Base-by-base conservation (phyloP, 2,797 vertebrate genomes). In the Oreochromis mossambicus region DNA sequence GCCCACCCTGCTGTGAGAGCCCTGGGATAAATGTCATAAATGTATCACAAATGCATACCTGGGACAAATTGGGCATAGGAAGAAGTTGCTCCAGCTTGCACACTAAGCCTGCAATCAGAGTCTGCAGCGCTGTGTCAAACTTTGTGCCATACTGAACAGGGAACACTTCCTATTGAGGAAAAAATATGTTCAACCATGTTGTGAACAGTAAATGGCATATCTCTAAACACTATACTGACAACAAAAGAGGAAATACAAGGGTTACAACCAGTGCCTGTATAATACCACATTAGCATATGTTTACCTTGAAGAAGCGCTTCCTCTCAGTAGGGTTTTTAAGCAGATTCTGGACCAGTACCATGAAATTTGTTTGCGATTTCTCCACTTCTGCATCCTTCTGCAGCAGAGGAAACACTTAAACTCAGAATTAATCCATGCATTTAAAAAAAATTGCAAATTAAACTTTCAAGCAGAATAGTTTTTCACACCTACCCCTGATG, bases 61-160 rank as follows among this genome's bases (percentile, higher is more conserved):
- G 94, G n/a, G 96, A 94, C 19, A 96, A 89, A 75, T 96, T 94
- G 17, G 95, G 95, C 14, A 95, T 80, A 41, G 97, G 97, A 21
- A 98, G 91, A 79, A 97, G 93, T 82, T 95, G 96, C 87, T 97
- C 97, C 89, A 98, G 88, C 77, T 96, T 96, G 87, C 94, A 96
- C 77, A 98, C 91, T 68, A 97, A 96, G 77, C 97, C 97, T 78
- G 97, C 97, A 48, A 95, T 93, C 9, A 98, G 94, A 51, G 96
- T 95, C 91, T 98, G 97, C 84, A 98, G 90, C 1, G 96, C 96
- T 8, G 89, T 92, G 78, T 97, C 90, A 78, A 97, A 97, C 86
- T 94, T 92, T 29, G 95, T 91, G 24, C 97, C 97, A 12, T 97
- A 97, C 38, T 97, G 97, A 34, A 94, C 88, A 34, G 96, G 95